A percentile compares a stretch with the other conserved stretches of the same genome.
Evolutionary conservation across 2,888 invertebrate genomes (phyloP).

Genomic region (Coelogynopora nodosa): DNA sequence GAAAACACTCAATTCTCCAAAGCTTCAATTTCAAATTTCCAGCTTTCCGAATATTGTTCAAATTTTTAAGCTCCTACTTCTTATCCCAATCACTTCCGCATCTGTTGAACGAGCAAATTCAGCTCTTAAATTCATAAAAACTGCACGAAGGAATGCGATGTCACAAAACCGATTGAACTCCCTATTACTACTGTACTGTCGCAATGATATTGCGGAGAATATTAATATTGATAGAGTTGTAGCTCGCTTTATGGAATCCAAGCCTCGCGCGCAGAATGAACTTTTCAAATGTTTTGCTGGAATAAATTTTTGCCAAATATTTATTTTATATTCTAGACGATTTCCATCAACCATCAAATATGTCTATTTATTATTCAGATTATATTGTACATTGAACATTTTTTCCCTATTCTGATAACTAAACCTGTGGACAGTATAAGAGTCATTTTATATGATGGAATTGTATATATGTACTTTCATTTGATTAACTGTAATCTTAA

Average conservation of each 20-base stretch:
- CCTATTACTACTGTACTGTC: neutral
- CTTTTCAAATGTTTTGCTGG: neutral
- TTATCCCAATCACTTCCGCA: neutral
- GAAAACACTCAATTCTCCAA: neutral
- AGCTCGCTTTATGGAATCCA: neutral
- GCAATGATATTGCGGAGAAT: neutral
- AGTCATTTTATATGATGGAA: neutral
- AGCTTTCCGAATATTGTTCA: neutral
- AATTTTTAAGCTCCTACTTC: neutral
- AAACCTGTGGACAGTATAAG: neutral
- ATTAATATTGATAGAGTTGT: neutral
- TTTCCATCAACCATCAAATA: neutral
- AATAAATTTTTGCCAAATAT: neutral
- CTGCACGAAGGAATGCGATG: neutral
- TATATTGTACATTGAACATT: neutral
- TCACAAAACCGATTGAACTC: neutral
- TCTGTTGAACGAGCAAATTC: neutral
- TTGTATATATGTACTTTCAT: neutral
- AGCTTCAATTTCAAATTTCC: neutral
- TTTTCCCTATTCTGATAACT: neutral
- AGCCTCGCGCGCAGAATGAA: neutral
- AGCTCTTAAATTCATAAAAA: neutral
- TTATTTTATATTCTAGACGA: neutral
- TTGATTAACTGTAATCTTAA: neutral
- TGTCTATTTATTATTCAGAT: neutral